Evolutionary conservation across 2,113 vertebrate species (phyloP), one percentile per base, ranked within the genome.

Genomic region (Macrotus californicus): DNA sequence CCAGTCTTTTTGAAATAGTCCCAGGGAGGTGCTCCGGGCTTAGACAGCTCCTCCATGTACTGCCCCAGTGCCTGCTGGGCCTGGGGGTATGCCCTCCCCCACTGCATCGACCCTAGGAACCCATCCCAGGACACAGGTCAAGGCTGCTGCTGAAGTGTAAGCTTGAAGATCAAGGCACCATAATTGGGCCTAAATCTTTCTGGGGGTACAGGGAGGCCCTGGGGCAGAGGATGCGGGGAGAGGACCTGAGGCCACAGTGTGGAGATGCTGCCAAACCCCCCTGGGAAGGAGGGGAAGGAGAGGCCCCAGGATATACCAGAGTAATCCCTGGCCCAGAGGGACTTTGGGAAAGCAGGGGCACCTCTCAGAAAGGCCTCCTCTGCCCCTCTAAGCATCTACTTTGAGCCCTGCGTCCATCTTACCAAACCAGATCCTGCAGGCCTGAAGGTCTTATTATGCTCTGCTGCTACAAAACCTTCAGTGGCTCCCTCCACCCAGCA

Each of bases 31-130:
- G 8, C 26, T 54, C 15, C 0, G 46, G 39, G 52, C 4, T 18
- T 9, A 18, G 24, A 29, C 0, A 0, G n/a, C n/a, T 69, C 41
- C 39, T 50, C 79, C 24, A 2, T 29, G 1, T 7, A 4, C n/a
- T 34, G 10, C 50, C 50, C 11, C 66, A 36, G 50, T 2, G 1
- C 39, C 75, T 15, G 0, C 0, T 4, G 1, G 36, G 12, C 70
- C 48, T 56, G 52, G 50, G 59, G 70, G 11, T 21, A 18, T 41
- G 22, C 36, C 48, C 7, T 9, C 7, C 16, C 16, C 11, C 26
- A 39, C 15, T 8, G 73, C 26, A 13, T 46, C 13, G 19, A n/a
- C 31, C 34, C 93, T 0, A 0, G 36, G 19, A 89, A 15, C 72
- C 11, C 48, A 12, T 11, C 70, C 19, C 69, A 83, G 59, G 43